Conservation (phyloP, 2,113 vertebrate species). For the Apodemus speciosus region DNA sequence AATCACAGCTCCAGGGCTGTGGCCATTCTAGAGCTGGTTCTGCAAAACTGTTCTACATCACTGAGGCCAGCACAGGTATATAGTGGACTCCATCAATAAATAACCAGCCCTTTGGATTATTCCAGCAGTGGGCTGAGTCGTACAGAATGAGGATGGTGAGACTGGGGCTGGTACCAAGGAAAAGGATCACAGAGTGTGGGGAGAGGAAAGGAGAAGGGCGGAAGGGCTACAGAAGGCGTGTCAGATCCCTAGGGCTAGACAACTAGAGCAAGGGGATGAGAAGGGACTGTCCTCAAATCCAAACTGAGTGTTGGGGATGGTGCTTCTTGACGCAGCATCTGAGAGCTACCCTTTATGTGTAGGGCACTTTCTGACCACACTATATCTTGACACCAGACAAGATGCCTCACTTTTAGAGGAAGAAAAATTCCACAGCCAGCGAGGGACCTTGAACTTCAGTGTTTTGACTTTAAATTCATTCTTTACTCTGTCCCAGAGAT, state of each 20-base stretch:
- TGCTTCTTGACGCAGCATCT: neutral
- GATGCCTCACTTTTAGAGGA: neutral
- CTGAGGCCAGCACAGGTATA: neutral
- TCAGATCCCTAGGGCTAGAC: neutral
- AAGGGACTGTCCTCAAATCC: neutral
- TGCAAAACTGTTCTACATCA: neutral
- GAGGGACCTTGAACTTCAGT: neutral
- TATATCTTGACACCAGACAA: too few species aligned
- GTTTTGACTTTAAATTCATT: slow-evolving; percentile 28
- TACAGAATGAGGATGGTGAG: neutral
- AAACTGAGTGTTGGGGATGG: neutral
- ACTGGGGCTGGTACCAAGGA: neutral
- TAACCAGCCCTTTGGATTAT: neutral
- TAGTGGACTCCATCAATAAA: slow-evolving; percentile 4
- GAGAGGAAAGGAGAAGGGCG: neutral
- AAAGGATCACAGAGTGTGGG: neutral
- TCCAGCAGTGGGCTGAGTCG: neutral
- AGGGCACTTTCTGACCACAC: neutral
- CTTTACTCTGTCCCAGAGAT: neutral
- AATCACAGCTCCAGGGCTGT: neutral
- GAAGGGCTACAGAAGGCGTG: neutral
- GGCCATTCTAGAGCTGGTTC: neutral
- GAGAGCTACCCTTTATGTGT: neutral
- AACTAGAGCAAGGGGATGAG: slow-evolving; percentile 5
- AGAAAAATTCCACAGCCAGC: neutral